Conservation (phyloP, 2,113 vertebrate species). For the Malurus alboscapulatus region DNA sequence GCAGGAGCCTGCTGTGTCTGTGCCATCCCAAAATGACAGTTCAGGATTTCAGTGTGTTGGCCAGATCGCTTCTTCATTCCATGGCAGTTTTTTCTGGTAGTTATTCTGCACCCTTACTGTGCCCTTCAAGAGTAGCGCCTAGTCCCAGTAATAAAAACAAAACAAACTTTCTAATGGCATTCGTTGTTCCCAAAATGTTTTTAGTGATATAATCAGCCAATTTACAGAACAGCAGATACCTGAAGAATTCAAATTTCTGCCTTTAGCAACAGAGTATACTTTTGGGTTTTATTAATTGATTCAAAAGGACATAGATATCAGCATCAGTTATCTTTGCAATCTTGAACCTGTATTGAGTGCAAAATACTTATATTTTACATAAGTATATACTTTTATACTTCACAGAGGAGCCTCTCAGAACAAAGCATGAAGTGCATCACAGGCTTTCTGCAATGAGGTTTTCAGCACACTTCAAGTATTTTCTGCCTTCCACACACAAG, state of each 20-base stretch:
- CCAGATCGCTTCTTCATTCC: not conserved
- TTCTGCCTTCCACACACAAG: not conserved
- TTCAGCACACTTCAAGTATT: not conserved
- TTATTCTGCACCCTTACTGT: not conserved
- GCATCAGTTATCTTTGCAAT: not conserved
- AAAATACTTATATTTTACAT: not conserved
- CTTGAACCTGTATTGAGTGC: not conserved
- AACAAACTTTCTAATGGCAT: not conserved
- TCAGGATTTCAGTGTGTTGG: not conserved
- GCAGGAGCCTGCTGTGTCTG: not conserved
- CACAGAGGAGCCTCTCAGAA: not conserved
- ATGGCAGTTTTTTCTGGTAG: not conserved
- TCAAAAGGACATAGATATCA: not conserved
- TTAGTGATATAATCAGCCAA: not conserved
- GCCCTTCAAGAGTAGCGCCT: not conserved
- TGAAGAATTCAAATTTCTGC: not conserved
- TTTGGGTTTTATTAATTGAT: not conserved
- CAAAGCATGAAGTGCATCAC: not conserved
- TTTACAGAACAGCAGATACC: not conserved
- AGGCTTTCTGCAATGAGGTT: not conserved
- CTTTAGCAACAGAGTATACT: not conserved
- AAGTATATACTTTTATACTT: not conserved
- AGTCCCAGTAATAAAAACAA: not conserved
- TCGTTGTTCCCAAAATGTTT: not conserved
- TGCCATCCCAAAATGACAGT: not conserved